Evolutionary conservation across 2,113 vertebrate genomes (phyloP), one percentile per base, ranked within the genome.

Genomic region (Dryoscopus gambensis): DNA sequence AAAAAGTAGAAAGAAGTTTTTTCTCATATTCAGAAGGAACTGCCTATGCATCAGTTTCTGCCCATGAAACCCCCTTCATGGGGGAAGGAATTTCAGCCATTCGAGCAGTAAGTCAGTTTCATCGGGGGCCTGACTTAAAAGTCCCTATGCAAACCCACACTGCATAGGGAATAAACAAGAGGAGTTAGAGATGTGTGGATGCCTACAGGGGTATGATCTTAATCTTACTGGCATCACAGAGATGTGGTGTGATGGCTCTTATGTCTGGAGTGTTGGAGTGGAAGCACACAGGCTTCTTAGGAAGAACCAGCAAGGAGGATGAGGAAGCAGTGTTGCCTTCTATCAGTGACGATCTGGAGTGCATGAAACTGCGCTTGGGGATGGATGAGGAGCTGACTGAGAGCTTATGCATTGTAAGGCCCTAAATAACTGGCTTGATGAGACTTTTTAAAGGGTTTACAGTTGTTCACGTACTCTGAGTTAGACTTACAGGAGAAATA

Each of bases 121-220:
- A 42, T 49, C 0, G 0, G 21, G 35, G n/a, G 2, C 11, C 17
- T 11, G 23, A 2, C 17, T 16, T 37, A 33, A 56, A 64, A 15
- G 8, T n/a, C 25, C n/a, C 10, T 15, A 6, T 27, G 30, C 21
- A 73, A 80, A 88, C 8, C 21, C 28, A n/a, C 12, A 39, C 11
- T 11, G 5, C 8, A 39, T 1, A 22, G 17, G 10, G 28, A 69
- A n/a, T 13, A 53, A 69, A n/a, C 8, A n/a, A 39, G 31, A 19
- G 14, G 6, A 23, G 12, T 78, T 33, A 39, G 23, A 53, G 23
- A 39, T 28, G 15, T n/a, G 23, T 33, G 7, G 22, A n/a, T 53
- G 9, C 22, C 27, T 53, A 8, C 18, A 52, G 18, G 37, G 7
- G 9, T 52, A 33, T 52, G 18, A 62, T 33, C 15, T 60, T 28